Evolutionary conservation across 2,888 invertebrate species (phyloP).

Genomic region (Dicyrtoma fusca): DNA sequence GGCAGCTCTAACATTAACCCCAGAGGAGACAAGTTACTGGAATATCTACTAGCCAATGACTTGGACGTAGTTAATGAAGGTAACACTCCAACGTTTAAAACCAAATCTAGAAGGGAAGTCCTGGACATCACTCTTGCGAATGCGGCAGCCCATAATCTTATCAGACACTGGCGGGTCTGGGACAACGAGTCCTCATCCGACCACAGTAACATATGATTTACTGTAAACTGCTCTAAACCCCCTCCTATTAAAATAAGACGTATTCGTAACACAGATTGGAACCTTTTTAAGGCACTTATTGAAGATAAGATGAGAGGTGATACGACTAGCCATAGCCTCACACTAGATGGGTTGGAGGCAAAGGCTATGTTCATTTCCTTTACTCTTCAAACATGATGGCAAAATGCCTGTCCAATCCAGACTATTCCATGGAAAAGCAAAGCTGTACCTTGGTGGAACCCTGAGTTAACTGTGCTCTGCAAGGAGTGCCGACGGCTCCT

Average conservation of each 20-base stretch:
- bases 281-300: background rate
- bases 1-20: slow-evolving; percentile 35
- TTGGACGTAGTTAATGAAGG: slow-evolving; percentile 32
- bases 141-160: background rate
- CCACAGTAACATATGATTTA: slow-evolving; percentile 35
- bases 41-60: slow-evolving; percentile 23
- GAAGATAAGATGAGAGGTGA: too few species aligned
- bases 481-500: too few species aligned
- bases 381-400: too few species aligned
- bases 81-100: slow-evolving; percentile 35
- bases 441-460: slow-evolving; percentile 31
- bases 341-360: too few species aligned
- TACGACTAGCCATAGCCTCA: too few species aligned
- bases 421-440: background rate
- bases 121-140: slow-evolving; percentile 38
- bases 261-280: slow-evolving; percentile 36
- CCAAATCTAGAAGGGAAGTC: slow-evolving; percentile 23
- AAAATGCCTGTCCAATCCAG: slow-evolving; percentile 27
- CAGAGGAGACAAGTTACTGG: slow-evolving; percentile 30
- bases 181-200: slow-evolving; percentile 36
- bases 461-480: too few species aligned
- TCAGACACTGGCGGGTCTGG: slow-evolving; percentile 37
- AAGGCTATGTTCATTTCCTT: too few species aligned
- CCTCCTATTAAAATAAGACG: slow-evolving; percentile 1
- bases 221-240: background rate